Evolutionary conservation across 2,113 vertebrate species (phyloP), one percentile per base, ranked within the genome.

Genomic region (Heptranchias perlo): DNA sequence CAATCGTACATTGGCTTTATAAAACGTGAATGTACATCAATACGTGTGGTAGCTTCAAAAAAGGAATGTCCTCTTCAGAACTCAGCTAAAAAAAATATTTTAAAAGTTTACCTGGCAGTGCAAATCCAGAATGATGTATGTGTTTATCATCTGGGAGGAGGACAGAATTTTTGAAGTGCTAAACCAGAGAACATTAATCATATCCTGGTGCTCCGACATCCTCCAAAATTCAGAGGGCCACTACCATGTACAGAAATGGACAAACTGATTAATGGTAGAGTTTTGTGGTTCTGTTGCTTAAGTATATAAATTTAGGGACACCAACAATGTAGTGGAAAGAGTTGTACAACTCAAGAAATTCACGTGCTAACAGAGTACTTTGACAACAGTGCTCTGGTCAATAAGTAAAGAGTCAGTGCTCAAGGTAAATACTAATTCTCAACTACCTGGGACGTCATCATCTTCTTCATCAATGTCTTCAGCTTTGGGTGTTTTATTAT

Each of bases 401-500:
- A 54, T 23, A 52, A 69, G 67, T 8, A 73, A 25, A 25, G 1
- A 54, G 49, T 8, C 49, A 3, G 7, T 89, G 8, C 35, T 13
- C 47, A 69, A 76, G 35, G 52, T 35, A 58, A 96, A 95, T 39
- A 69, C 47, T 23, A 95, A 58, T 58, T 67, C 64, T 62, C 54
- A 92, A 82, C 95, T 98, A 99, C 99, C 99, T 97, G 99, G 99
- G 97, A 99, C 99, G 96, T 99, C 99, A 96, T 99, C 99, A 96
- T 99, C 99, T 97, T 99, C 99, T 97, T 99, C 99, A 97, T 99
- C 99, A 96, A 99, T 99, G 97, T 99, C 99, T 98, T 99, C 99
- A 96, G 98, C 98, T 97, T 99, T 99, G 96, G 98, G 99, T 97
- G 98, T 97, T 98, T 99, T 99, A 98, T 98, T 99, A 96, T 99